Conservation (phyloP, 2,113 vertebrate species). For the Dipodomys merriami region DNA sequence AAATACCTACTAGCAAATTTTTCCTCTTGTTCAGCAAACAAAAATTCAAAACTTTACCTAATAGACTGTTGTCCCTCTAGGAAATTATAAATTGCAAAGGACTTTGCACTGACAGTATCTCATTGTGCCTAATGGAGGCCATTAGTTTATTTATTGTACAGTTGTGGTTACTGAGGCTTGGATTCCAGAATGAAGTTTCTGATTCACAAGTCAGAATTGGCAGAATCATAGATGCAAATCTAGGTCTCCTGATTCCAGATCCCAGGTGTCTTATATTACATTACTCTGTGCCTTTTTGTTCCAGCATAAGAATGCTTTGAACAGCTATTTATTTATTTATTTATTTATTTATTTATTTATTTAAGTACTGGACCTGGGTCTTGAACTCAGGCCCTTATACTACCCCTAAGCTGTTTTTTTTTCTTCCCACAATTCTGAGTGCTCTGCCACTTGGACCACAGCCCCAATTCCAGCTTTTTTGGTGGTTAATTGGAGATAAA, state of each 20-base stretch:
- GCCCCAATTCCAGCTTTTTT: no score
- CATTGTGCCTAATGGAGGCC: neutral
- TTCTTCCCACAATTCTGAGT: no score
- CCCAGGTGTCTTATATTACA: neutral
- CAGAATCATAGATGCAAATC: neutral
- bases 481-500: no score
- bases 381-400: no score
- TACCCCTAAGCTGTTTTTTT: no score
- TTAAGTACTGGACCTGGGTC: no score
- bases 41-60: neutral
- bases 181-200: neutral
- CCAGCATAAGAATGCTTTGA: slow-evolving; percentile 15
- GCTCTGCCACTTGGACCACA: no score
- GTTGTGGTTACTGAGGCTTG: neutral
- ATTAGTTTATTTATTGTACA: slow-evolving; percentile 15
- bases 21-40: slow-evolving; percentile 18
- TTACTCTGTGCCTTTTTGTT: neutral
- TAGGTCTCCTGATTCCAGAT: neutral
- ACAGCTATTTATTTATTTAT: no score
- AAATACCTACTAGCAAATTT: neutral
- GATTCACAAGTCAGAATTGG: neutral
- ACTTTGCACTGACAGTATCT: neutral
- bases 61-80: neutral
- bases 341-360: no score
- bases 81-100: slow-evolving; percentile 9